Conservation (phyloP, 2,888 invertebrate genomes). For the Cephus rjabovi region DNA sequence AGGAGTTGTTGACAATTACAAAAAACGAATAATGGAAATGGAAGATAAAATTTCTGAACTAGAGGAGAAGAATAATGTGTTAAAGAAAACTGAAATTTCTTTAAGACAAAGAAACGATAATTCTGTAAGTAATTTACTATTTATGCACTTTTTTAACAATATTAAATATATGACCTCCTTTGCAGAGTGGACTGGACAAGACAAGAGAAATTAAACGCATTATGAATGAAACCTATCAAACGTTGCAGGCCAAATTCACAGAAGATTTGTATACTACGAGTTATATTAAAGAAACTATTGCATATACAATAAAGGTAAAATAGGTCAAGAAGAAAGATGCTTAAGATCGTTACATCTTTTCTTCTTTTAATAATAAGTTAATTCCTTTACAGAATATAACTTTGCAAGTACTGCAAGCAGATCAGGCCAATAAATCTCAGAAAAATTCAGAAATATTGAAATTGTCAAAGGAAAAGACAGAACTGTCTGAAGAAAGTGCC, state of each 20-base stretch:
- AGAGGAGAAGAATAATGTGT: slow-evolving; percentile 20
- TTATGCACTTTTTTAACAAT: slow-evolving; percentile 24
- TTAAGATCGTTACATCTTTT: not conserved
- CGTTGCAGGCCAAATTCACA: slow-evolving; percentile 43
- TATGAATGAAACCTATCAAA: slow-evolving; percentile 52
- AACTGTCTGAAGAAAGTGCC: not conserved
- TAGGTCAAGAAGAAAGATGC: not conserved
- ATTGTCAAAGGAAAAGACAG: not conserved
- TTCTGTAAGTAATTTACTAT: slow-evolving; percentile 6
- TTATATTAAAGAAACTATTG: slow-evolving; percentile 48
- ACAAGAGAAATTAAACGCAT: slow-evolving; percentile 51
- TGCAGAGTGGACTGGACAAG: slow-evolving; percentile 21
- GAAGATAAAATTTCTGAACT: slow-evolving; percentile 33
- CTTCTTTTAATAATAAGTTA: slow-evolving; percentile 6
- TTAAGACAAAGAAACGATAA: not conserved
- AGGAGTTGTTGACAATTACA: slow-evolving; percentile 24
- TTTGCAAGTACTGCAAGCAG: slow-evolving; percentile 43
- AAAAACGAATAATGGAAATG: slow-evolving; percentile 35
- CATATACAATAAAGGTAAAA: slow-evolving; percentile 48
- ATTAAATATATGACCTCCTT: slow-evolving; percentile 21
- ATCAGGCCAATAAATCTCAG: slow-evolving; percentile 5
- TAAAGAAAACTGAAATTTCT: slow-evolving; percentile 10
- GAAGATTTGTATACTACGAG: slow-evolving; percentile 45
- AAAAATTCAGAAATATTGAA: not conserved
- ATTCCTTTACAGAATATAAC: slow-evolving; percentile 44